Conservation (phyloP, 2,113 vertebrate species). For the Gopherus evgoodei region DNA sequence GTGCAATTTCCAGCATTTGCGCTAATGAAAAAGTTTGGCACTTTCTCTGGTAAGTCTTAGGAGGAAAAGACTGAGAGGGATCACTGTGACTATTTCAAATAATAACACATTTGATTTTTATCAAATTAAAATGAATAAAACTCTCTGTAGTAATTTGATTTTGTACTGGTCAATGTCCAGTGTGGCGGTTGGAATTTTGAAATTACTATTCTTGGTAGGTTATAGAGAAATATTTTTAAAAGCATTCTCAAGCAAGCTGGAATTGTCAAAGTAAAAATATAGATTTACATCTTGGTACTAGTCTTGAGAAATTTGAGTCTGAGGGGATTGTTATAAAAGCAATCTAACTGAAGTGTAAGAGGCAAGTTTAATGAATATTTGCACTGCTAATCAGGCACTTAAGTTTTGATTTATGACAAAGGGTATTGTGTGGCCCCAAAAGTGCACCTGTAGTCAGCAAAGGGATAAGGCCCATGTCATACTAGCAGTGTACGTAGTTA, state of each 20-base stretch:
- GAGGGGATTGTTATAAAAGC: conserved; percentile 1
- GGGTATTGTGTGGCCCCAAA: neutral
- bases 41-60: conserved; percentile 30
- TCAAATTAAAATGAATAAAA: conserved; percentile 69
- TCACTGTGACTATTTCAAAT: conserved; percentile 62
- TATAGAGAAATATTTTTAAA: neutral
- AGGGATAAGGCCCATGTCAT: neutral
- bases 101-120: conserved; percentile 60
- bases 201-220: neutral
- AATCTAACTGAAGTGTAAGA: conserved; percentile 4
- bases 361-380: neutral
- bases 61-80: conserved; percentile 37
- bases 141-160: conserved; percentile 45
- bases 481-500: neutral
- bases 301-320: conserved; percentile 27
- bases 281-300: neutral
- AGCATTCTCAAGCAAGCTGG: neutral
- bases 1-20: conserved; percentile 63
- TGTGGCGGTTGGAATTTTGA: neutral
- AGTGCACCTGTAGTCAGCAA: neutral
- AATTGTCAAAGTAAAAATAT: conserved; percentile 12
- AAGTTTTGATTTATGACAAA: neutral
- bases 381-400: conserved; percentile 7
- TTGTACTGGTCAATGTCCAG: conserved; percentile 14
- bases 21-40: conserved; percentile 67